Percentiles rank a stretch among this genome's conserved stretches.
These are phyloP conservation scores for Xestia sexstrigata DNA, from an alignment of 2,888 invertebrate species.

Conservation along the genomic window DNA sequence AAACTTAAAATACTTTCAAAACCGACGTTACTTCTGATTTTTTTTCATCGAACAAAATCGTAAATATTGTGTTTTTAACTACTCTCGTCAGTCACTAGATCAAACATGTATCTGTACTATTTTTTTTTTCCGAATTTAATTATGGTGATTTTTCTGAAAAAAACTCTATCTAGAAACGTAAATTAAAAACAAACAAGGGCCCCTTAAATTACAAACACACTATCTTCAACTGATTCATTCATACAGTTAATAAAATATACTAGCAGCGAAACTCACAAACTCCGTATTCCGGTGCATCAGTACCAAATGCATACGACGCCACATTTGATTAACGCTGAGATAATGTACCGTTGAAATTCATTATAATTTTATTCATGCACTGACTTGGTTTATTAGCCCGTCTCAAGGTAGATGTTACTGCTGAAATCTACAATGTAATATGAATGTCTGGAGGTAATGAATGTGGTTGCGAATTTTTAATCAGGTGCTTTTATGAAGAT, in stretches of 20 bases:
- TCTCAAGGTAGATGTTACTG: conserved; percentile 59
- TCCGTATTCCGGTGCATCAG: conserved; percentile 67
- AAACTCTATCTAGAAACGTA: too few relatives aligned
- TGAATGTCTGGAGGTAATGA: conserved; percentile 66
- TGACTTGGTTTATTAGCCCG: conserved; percentile 78
- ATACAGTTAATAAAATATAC: conserved; percentile 44
- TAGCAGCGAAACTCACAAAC: conserved; percentile 50
- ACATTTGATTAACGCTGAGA: conserved; percentile 80
- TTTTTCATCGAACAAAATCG: too few relatives aligned
- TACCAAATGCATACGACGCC: conserved; percentile 78
- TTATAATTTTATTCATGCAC: conserved; percentile 87
- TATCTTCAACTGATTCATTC: not conserved
- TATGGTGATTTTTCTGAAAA: too few relatives aligned
- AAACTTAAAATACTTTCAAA: too few relatives aligned
- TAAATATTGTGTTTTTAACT: too few relatives aligned
- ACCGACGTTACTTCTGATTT: too few relatives aligned
- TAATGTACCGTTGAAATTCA: conserved; percentile 82
- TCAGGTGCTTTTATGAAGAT: conserved; percentile 36
- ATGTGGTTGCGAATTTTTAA: conserved; percentile 65
- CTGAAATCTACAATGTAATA: conserved; percentile 69
- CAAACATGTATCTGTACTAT: too few relatives aligned
- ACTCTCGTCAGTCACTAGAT: too few relatives aligned
- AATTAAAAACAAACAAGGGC: too few relatives aligned
- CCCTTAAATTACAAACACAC: not conserved
- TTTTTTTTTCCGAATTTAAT: too few relatives aligned